Evolutionary conservation across 2,888 invertebrate genomes (phyloP), one percentile per base, ranked within the genome.

Genomic region (Hyalella azteca): DNA sequence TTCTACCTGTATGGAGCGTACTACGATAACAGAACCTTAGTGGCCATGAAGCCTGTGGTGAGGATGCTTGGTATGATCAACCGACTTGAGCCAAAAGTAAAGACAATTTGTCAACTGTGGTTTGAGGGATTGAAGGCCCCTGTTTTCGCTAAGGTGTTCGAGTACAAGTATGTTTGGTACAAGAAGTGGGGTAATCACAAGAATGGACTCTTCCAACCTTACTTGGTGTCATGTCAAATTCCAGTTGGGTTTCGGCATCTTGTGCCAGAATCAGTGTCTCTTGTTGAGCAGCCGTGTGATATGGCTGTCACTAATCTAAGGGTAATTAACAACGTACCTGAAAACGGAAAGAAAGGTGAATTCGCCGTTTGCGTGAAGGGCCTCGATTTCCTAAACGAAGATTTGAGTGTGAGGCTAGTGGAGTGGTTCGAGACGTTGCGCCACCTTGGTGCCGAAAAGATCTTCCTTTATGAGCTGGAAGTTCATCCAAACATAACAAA

Each of bases 331-430:
- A 92, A 94, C 87, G 91, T 91, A 81, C 94, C 95, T 0, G 76
- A 73, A 9, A 32, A 77, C n/a, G 90, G 89, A 3, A 89, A 89
- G 79, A 87, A 87, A 80, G 93, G 93, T 86, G 93, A 93, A 39
- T 96, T 96, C 87, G 96, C 95, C 1, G 95, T 96, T 2, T 96
- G 96, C 88, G 96, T 96, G 32, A 96, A 96, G 88, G 97, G 97
- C 0, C 89, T 98, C 79, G 96, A 97, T 88, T 97, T 97, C 87
- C 90, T 95, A 2, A 94, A 96, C 88, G 95, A 95, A 87, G 97
- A 97, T 88, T 89, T 96, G 1, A 95, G 95, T 1, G 94, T 95
- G 22, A 91, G 95, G 3, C 89, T 97, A 36, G 93, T 97, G 75
- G 97, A 98, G 88, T 98, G 97, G 97, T 93, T 97, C 86, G 97